phyloP scores from a whole-genome alignment of 2,888 invertebrate species.

The Cephus pulcher region DNA sequence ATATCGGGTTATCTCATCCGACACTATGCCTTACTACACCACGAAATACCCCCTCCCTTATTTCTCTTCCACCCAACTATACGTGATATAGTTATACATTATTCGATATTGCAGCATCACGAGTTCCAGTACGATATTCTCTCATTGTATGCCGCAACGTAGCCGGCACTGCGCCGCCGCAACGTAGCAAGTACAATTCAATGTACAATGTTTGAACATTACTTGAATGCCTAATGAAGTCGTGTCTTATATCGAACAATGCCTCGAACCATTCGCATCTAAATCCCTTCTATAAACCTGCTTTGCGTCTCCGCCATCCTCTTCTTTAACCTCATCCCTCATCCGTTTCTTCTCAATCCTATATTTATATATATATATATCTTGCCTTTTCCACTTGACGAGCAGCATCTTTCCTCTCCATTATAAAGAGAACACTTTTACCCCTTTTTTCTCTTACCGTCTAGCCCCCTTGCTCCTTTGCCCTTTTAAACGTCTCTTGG shows the following conservation, averaged over 20 bases:
- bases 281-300: constrained; percentile 51
- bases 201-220: constrained; percentile 60
- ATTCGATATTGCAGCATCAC: constrained; percentile 59
- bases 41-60: constrained; percentile 29
- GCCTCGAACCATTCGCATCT: constrained; percentile 52
- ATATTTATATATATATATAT: neutral
- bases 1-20: constrained; percentile 47
- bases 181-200: constrained; percentile 50
- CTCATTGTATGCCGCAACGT: constrained; percentile 52
- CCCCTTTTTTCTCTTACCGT: neutral
- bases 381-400: neutral
- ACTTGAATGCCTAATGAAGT: constrained; percentile 63
- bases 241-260: constrained; percentile 62
- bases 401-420: neutral
- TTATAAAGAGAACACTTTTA: neutral
- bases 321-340: neutral
- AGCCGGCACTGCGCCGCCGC: constrained; percentile 19
- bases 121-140: constrained; percentile 56
- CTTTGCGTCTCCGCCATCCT: constrained; percentile 20
- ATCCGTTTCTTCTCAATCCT: neutral
- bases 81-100: constrained; percentile 56
- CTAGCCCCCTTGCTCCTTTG: constrained; percentile 18
- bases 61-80: constrained; percentile 19
- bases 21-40: constrained; percentile 31
- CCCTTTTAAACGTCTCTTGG: constrained; percentile 18